Evolutionary conservation across 2,888 invertebrate genomes (phyloP), one percentile per base, ranked within the genome.

Genomic region (Lissocephala sabroskyi): DNA sequence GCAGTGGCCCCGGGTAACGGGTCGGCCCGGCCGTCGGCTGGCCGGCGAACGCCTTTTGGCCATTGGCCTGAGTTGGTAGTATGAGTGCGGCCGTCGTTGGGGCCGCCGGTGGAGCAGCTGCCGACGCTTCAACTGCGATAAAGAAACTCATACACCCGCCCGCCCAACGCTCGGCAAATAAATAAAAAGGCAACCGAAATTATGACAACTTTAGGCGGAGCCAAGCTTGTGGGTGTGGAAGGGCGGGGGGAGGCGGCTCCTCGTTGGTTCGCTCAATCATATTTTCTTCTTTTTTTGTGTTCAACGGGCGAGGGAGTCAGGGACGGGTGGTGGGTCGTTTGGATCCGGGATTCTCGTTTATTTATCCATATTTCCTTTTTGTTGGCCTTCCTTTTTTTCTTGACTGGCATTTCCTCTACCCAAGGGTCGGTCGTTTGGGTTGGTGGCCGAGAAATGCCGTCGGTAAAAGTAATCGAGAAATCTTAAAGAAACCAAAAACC

Each of bases 151-250:
- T n/a, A n/a, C n/a, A n/a, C n/a, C n/a, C n/a, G n/a, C n/a, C n/a
- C n/a, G n/a, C 18, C 13, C 37, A 19, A 39, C 11, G 2, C 4
- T 30, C 19, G 33, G 40, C 39, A 51, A 55, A 56, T 48, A 54
- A 52, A 41, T 36, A 45, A 45, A 49, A 55, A 54, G 13, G 17
- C 16, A 37, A 19, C 23, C 32, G 17, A 77, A 82, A 81, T 84
- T 84, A 84, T 84, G 84, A 84, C 84, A 84, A 82, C 81, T 75
- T 82, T 82, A 84, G 84, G 84, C 84, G 84, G 84, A 81, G 84
- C 84, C 77, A 77, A 79, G 59, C 46, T 19, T 23, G 23, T 23
- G 23, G 23, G 23, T 23, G 23, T 23, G 23, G 23, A 5, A 7
- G 23, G 23, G 17, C 45, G 33, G 35, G 35, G 19, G 5, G 36